Conservation (phyloP, 2,888 invertebrate species). For the Caenorhabditis imperialis region DNA sequence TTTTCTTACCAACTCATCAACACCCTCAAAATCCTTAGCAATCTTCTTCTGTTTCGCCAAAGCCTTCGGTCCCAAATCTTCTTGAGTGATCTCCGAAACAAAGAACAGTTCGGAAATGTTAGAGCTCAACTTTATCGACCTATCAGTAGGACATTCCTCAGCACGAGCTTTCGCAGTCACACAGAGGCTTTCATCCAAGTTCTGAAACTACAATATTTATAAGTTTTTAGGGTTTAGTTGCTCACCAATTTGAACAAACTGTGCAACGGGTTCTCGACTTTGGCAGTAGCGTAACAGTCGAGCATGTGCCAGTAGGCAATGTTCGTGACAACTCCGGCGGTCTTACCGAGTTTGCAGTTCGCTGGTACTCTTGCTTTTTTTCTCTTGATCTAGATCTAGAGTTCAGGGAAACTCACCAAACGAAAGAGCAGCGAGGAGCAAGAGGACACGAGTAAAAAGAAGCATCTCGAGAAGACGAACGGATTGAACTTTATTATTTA, state of each 20-base stretch:
- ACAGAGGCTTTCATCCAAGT: constrained; percentile 8
- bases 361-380: too few species aligned
- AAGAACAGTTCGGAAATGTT: constrained; percentile 18
- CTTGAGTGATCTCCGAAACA: constrained; percentile 10
- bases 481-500: too few species aligned
- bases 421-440: too few species aligned
- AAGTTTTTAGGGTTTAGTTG: neutral
- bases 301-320: constrained; percentile 25
- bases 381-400: too few species aligned
- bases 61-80: constrained; percentile 10
- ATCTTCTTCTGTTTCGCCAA: constrained; percentile 3
- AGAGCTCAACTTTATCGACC: neutral
- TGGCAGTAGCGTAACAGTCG: constrained; percentile 18
- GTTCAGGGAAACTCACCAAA: too few species aligned
- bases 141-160: neutral
- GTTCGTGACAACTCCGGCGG: constrained; percentile 16
- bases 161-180: constrained; percentile 3
- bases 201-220: too few species aligned
- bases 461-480: too few species aligned
- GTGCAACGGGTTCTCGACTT: constrained; percentile 7
- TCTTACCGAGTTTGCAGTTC: too few species aligned
- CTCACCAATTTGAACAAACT: constrained; percentile 18
- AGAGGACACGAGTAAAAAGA: too few species aligned
- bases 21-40: neutral
- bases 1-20: constrained; percentile 6